phyloP scores from a whole-genome alignment of 2,797 vertebrate genomes.

The Phrynocephalus guinanensis region DNA sequence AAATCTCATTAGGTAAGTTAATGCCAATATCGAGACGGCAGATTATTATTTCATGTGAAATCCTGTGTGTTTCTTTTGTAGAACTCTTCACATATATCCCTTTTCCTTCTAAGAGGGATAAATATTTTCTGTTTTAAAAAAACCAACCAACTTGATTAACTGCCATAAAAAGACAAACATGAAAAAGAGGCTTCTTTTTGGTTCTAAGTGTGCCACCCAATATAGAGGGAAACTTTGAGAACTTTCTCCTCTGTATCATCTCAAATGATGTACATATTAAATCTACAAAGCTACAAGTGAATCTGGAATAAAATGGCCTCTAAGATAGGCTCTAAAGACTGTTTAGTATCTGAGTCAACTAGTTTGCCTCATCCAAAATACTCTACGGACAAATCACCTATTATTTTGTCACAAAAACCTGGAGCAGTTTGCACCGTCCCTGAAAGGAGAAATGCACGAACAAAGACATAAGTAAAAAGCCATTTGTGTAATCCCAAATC shows the following conservation, averaged over 20 bases:
- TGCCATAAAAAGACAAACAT: background rate
- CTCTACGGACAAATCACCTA: too few relatives aligned
- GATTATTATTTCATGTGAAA: constrained; percentile 37
- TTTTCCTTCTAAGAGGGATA: background rate
- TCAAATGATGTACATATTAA: constrained; percentile 29
- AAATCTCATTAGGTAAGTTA: constrained; percentile 60
- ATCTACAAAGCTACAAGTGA: constrained; percentile 29
- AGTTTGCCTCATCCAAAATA: too few relatives aligned
- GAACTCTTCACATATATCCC: constrained; percentile 16
- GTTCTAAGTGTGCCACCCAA: background rate
- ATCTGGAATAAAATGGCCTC: background rate
- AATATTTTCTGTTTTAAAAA: too few relatives aligned
- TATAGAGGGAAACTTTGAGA: background rate
- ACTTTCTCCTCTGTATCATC: background rate
- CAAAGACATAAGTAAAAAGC: background rate
- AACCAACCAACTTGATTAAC: background rate
- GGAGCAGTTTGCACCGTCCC: background rate
- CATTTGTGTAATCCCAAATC: background rate
- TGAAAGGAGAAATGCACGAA: background rate
- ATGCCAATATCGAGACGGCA: constrained; percentile 32
- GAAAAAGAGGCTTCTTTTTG: background rate
- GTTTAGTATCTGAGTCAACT: background rate
- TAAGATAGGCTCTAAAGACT: background rate
- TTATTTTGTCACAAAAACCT: background rate
- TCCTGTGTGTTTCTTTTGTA: constrained; percentile 4